These are phyloP conservation scores for Ammodytes dubius DNA, from an alignment of 2,113 vertebrate species.

Conservation along the genomic window DNA sequence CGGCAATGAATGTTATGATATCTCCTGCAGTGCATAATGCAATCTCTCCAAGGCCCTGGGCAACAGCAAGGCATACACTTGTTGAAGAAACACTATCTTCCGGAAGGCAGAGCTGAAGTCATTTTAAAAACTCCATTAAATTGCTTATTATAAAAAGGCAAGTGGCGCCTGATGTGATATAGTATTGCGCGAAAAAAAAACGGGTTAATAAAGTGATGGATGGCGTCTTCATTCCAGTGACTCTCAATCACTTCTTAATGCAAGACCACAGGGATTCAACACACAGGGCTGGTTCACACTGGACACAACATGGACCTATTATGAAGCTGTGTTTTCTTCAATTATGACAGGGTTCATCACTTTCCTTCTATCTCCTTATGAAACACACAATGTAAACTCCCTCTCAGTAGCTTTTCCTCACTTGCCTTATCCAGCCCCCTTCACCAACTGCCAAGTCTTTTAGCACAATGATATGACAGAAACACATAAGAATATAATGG, in stretches of 20 bases:
- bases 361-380: not conserved
- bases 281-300: conserved; percentile 21
- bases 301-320: conserved; percentile 22
- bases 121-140: conserved; percentile 69
- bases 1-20: conserved; percentile 74
- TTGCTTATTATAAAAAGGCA: conserved; percentile 32
- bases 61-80: conserved; percentile 63
- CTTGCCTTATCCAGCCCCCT: conserved; percentile 43
- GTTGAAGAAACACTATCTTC: conserved; percentile 75
- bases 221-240: conserved; percentile 28
- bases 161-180: conserved; percentile 52
- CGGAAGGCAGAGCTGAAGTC: conserved; percentile 65
- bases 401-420: conserved; percentile 14
- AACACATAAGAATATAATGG: conserved; percentile 80
- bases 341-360: conserved; percentile 5
- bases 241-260: conserved; percentile 14
- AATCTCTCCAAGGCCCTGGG: conserved; percentile 63
- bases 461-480: conserved; percentile 79
- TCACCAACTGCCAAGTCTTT: conserved; percentile 56
- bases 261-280: conserved; percentile 13
- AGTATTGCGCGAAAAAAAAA: conserved; percentile 19
- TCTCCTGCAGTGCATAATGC: conserved; percentile 76
- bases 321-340: conserved; percentile 25
- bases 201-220: conserved; percentile 49
- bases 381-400: conserved; percentile 38